phyloP scores from a whole-genome alignment of 2,888 invertebrate genomes.

The Leptopterna dolabrata region DNA sequence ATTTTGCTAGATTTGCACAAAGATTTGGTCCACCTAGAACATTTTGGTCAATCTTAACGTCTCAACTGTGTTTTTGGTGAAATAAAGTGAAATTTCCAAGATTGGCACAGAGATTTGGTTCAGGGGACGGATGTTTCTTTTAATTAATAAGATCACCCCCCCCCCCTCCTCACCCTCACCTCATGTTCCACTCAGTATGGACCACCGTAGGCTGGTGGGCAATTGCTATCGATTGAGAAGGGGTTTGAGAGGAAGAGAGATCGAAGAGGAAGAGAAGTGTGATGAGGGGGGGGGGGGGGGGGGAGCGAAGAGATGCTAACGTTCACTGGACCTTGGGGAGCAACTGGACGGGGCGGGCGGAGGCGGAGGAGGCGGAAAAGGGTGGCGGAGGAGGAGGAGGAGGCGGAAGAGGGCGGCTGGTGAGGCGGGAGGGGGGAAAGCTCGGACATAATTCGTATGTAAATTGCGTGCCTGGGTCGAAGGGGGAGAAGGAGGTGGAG shows the following conservation, averaged over 20 bases:
- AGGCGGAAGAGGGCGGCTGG: background rate
- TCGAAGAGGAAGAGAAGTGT: background rate
- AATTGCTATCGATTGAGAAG: conserved; percentile 51
- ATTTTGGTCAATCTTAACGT: no score
- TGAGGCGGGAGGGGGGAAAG: background rate
- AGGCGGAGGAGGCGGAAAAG: background rate
- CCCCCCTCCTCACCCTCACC: no score
- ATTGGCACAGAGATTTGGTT: no score
- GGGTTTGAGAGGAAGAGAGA: conserved; percentile 38
- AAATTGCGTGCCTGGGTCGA: conserved; percentile 44
- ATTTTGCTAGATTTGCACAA: no score
- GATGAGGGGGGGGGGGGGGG: background rate
- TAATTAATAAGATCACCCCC: conserved; percentile 33
- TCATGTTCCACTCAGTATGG: no score
- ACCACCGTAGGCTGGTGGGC: conserved; percentile 36
- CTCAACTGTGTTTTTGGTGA: no score
- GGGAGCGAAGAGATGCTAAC: conserved; percentile 32
- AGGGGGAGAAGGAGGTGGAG: background rate
- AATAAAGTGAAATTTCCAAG: no score
- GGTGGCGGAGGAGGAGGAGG: background rate
- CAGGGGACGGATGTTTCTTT: background rate
- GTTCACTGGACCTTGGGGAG: conserved; percentile 44
- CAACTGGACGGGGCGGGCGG: background rate
- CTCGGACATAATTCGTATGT: conserved; percentile 57
- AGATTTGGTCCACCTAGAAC: no score